These are phyloP conservation scores for Pantherophis vulpinus DNA, from an alignment of 2,797 vertebrate species.

Conservation along the genomic window DNA sequence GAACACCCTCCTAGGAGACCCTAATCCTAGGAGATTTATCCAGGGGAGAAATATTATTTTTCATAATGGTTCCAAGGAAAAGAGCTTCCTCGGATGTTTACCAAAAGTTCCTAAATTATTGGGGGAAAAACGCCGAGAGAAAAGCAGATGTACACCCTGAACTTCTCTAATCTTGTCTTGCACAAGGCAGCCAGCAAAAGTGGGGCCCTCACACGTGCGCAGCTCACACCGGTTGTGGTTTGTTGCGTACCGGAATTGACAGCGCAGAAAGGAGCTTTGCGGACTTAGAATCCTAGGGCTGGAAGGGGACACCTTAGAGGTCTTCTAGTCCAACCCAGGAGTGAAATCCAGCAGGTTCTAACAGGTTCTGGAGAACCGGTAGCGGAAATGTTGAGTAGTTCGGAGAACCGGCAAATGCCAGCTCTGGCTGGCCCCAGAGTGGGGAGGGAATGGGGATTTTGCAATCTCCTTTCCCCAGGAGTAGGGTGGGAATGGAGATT, in stretches of 20 bases:
- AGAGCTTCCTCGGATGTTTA: neutral
- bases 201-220: accelerated
- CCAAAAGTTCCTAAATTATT: neutral
- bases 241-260: neutral
- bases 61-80: neutral
- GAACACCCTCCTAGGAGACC: neutral
- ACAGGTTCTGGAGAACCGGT: too few species aligned
- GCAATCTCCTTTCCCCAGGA: too few species aligned
- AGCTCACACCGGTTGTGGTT: neutral
- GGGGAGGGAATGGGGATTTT: too few species aligned
- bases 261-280: neutral
- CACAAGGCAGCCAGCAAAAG: neutral
- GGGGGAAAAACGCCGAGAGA: neutral
- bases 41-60: neutral
- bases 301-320: too few species aligned
- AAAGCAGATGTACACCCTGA: neutral
- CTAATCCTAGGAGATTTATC: neutral
- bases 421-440: too few species aligned
- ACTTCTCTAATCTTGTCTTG: neutral
- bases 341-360: too few species aligned
- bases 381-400: too few species aligned
- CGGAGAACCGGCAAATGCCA: too few species aligned
- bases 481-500: too few species aligned
- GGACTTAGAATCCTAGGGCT: neutral
- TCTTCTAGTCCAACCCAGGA: too few species aligned